Evolutionary conservation across 2,797 vertebrate species (phyloP).

Genomic region (Fratercula arctica): DNA sequence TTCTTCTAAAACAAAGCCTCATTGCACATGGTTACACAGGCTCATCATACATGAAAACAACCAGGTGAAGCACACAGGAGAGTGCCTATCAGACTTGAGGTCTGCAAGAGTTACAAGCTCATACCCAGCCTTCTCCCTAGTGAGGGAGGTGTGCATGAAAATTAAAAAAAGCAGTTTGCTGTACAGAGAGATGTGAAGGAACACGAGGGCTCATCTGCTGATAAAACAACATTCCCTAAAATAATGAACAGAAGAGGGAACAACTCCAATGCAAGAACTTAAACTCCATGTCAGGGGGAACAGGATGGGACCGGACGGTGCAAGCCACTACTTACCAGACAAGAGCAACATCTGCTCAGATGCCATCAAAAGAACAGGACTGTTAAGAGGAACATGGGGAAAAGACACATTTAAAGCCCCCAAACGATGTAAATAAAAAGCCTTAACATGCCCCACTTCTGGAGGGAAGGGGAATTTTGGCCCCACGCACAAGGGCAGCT

Average conservation of each 20-base stretch:
- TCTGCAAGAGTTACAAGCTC: not conserved
- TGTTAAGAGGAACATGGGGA: not conserved
- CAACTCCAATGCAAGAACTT: not conserved
- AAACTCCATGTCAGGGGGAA: not conserved
- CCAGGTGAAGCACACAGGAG: not conserved
- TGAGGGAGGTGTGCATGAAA: not conserved
- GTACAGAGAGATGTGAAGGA: not conserved
- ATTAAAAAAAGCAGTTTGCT: not conserved
- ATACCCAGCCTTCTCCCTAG: not conserved
- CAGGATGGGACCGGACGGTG: not conserved
- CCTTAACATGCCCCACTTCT: not conserved
- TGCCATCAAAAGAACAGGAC: not conserved
- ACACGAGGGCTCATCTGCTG: not conserved
- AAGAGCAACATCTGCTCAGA: slow-evolving; percentile 27
- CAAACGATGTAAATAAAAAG: not conserved
- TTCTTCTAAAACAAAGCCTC: not conserved
- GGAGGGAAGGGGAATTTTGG: not conserved
- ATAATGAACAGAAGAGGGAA: not conserved
- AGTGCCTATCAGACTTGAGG: not conserved
- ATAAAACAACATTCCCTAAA: not conserved
- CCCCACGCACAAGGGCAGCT: not conserved
- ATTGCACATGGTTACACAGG: not conserved
- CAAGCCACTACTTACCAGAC: not conserved
- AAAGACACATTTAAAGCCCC: not conserved
- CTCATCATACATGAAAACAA: not conserved